Evolutionary conservation across 2,888 invertebrate species (phyloP), one percentile per base, ranked within the genome.

Genomic region (Drosophila histrio): DNA sequence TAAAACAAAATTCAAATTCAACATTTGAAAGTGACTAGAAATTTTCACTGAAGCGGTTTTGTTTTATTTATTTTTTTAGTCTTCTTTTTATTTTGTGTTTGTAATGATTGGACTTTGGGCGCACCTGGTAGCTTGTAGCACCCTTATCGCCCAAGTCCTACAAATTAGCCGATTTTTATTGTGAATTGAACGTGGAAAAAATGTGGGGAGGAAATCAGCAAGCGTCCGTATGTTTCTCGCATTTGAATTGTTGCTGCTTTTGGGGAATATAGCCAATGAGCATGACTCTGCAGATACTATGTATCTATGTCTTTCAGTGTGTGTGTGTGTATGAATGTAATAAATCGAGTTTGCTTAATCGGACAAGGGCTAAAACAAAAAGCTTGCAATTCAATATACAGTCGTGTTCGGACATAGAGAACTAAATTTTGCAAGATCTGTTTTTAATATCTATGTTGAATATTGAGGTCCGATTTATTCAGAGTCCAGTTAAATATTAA

Each of bases 331-430:
- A 26, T 36, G 24, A 46, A 15, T 60, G 46, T 57, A 46, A 28
- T 49, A 39, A 70, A 66, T 61, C 79, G 52, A 64, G 75, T 70
- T 79, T 68, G 57, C 67, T 50, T 63, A 71, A 75, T 63, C 61
- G 52, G 66, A 67, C 75, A 75, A 76, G 59, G 62, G 47, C 75
- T 69, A 56, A 62, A 74, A 47, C 19, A 28, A 15, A 61, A 41
- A 13, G 32, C 26, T 46, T 56, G 21, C 53, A 60, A 60, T 36
- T 60, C 44, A 39, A 34, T 34, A 34, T 15, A 15, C 7, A 32
- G 32, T 13, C 6, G 13, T 39, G n/a, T 21, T 2, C 11, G n/a
- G n/a, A 21, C n/a, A 30, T 5, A n/a, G 4, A 38, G 6, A 21
- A 38, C n/a, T 11, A 38, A 38, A 30, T 30, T 30, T 30, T 34